Evolutionary conservation across 2,888 invertebrate genomes (phyloP), one percentile per base, ranked within the genome.

Genomic region (Ceraclea dissimilis): DNA sequence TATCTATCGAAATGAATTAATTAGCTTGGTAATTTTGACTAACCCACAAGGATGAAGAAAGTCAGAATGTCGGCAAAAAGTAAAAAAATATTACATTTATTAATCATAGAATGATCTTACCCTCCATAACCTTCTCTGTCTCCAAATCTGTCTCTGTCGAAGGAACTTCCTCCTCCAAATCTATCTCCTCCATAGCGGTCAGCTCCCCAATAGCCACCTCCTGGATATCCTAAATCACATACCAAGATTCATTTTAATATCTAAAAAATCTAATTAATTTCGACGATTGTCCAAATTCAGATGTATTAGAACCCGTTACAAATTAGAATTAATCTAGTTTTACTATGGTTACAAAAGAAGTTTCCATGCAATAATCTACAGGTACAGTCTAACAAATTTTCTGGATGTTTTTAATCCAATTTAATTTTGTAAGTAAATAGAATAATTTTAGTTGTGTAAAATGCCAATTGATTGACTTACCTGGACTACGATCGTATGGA

Each of bases 101-200:
- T 44, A 17, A 44, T 16, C 16, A 6, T 44, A 5, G 6, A 13
- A 6, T 44, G 8, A 44, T 48, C 54, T 18, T 20, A 51, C 49
- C 63, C 65, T 57, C 65, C 64, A 53, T 66, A 66, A 31, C 63
- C 65, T 52, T 69, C 68, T 54, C 69, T 66, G 57, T 63, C 70
- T 66, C 54, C 65, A 62, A 75, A 75, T 33, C 71, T 70, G 52
- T 74, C 74, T n/a, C 74, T 73, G 44, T 73, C 72, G 54, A 68
- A 70, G 51, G 66, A 68, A 46, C 65, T 64, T 17, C 66, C 67
- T 49, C 67, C 67, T 33, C 63, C 67, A 46, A 33, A 62, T 49
- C 58, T 58, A 43, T 62, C 62, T 26, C 62, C 62, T 13, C 62
- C 62, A 48, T 62, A 62, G 8, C 62, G 56, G 55, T 62, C 62